Evolutionary conservation across 1,140 invertebrate genomes (phyloP).

Genomic region (Caenorhabditis remanei): DNA sequence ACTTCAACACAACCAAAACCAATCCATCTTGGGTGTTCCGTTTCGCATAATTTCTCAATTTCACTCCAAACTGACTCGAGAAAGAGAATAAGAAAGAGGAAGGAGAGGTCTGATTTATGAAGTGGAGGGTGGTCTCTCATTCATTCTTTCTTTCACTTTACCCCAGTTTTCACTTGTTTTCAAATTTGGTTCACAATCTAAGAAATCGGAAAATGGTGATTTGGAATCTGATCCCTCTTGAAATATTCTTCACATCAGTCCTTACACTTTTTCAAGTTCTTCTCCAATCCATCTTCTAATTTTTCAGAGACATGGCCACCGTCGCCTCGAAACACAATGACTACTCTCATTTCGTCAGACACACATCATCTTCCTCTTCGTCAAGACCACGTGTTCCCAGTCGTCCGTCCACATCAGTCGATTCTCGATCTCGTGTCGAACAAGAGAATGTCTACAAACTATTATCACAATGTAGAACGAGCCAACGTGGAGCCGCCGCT

Average conservation of each 20-base stretch:
- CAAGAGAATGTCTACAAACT: conserved; percentile 66
- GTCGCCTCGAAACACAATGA: conserved; percentile 51
- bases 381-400: conserved; percentile 47
- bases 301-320: conserved; percentile 46
- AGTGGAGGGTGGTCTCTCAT: not conserved
- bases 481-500: conserved; percentile 65
- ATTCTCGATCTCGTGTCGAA: conserved; percentile 62
- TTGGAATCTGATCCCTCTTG: not conserved
- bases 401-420: conserved; percentile 50
- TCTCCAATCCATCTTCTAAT: not conserved
- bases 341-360: conserved; percentile 25
- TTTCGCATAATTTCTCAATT: conserved; percentile 57
- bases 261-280: not conserved
- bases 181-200: not conserved
- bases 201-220: too few species aligned
- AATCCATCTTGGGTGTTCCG: conserved; percentile 50
- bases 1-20: not conserved
- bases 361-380: not conserved
- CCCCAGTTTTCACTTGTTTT: not conserved
- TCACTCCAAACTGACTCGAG: conserved; percentile 33
- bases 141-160: not conserved
- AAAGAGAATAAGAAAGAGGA: not conserved
- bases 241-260: not conserved
- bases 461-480: conserved; percentile 63
- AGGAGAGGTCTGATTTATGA: conserved; percentile 35